Evolutionary conservation across 30 jellyfish, hydroid and myxozoan genomes (phyloP).

Genomic region (Rhopilema esculentum): DNA sequence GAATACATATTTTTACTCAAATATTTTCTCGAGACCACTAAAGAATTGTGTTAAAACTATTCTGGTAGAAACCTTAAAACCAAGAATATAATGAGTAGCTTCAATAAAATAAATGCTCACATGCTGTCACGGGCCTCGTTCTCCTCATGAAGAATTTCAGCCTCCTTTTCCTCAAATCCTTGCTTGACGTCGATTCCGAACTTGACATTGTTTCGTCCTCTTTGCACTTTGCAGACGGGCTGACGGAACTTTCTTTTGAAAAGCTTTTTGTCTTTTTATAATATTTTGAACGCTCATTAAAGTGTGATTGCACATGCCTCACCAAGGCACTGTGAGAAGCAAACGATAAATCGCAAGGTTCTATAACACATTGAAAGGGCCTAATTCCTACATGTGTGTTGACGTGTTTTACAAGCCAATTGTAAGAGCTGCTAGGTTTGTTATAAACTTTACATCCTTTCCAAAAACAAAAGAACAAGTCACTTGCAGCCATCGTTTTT

Average conservation of each 20-base stretch:
- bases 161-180: constrained; percentile 14
- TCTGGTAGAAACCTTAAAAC: no score
- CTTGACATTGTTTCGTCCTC: constrained; percentile 48
- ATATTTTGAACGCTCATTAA: constrained; percentile 68
- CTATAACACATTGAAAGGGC: constrained; percentile 91
- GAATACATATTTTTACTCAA: no score
- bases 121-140: constrained; percentile 15
- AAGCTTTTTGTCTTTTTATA: constrained; percentile 31
- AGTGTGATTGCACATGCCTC: constrained; percentile 96
- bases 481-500: constrained; percentile 70
- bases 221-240: constrained; percentile 2
- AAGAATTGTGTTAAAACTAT: no score
- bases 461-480: constrained; percentile 88
- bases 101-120: constrained; percentile 11
- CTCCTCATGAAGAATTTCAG: constrained; percentile 37
- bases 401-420: constrained; percentile 89
- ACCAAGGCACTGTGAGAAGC: constrained; percentile 89
- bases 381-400: constrained; percentile 80
- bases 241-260: constrained; percentile 4
- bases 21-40: no score
- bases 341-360: constrained; percentile 85
- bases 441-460: constrained; percentile 82
- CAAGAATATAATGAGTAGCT: no score
- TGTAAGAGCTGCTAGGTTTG: constrained; percentile 88
- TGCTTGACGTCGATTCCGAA: constrained; percentile 31